These are phyloP conservation scores for Argopecten irradians DNA, from an alignment of 1,140 invertebrate species.

Conservation along the genomic window DNA sequence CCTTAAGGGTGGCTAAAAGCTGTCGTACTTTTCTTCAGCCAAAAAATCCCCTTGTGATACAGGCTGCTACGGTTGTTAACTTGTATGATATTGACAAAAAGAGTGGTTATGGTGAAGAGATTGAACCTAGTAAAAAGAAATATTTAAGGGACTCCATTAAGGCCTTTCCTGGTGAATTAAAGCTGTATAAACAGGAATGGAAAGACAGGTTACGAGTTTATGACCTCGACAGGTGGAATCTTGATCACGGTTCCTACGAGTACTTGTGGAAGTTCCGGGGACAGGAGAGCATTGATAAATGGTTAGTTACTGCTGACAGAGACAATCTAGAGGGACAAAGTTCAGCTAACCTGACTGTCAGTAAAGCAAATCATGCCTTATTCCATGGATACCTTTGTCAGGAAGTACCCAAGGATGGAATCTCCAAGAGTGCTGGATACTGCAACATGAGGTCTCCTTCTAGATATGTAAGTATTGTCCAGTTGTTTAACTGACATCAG, in stretches of 20 bases:
- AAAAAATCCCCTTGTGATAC: neutral
- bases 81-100: constrained; percentile 62
- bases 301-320: constrained; percentile 86
- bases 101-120: constrained; percentile 58
- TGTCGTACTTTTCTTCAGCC: neutral
- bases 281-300: constrained; percentile 82
- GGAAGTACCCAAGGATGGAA: constrained; percentile 87
- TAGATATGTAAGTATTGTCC: constrained; percentile 80
- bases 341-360: constrained; percentile 80
- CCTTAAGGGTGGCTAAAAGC: neutral
- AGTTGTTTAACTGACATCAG: too few species aligned
- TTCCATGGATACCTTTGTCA: constrained; percentile 87
- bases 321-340: constrained; percentile 90
- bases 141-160: constrained; percentile 79
- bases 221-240: constrained; percentile 77
- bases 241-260: constrained; percentile 73
- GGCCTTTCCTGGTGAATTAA: constrained; percentile 83
- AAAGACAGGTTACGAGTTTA: constrained; percentile 82
- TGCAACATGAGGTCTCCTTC: constrained; percentile 85
- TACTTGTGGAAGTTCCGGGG: constrained; percentile 74
- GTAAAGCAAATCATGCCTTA: constrained; percentile 83
- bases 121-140: constrained; percentile 40
- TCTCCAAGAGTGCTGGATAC: constrained; percentile 85
- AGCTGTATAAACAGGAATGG: constrained; percentile 83
- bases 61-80: neutral